Evolutionary conservation across 2,797 vertebrate genomes (phyloP).

Genomic region (Molossus alvarezi): DNA sequence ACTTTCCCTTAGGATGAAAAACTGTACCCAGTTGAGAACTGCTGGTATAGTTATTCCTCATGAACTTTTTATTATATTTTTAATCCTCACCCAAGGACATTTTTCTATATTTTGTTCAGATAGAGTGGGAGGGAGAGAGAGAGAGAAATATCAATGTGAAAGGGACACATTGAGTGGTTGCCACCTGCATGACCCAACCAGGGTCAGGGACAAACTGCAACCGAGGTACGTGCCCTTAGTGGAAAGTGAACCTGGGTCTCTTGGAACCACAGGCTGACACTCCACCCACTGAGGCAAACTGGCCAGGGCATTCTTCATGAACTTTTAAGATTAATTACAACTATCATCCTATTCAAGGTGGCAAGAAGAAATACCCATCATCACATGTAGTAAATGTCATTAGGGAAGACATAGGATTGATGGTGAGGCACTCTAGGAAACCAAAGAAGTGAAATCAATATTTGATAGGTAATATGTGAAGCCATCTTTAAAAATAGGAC

Average conservation of each 20-base stretch:
- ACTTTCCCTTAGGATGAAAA: background rate
- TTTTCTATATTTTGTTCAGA: too few relatives aligned
- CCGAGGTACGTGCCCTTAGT: too few relatives aligned
- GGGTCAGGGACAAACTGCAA: too few relatives aligned
- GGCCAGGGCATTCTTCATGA: background rate
- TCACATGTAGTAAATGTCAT: background rate
- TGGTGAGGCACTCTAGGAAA: background rate
- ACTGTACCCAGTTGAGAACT: background rate
- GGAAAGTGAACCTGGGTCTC: too few relatives aligned
- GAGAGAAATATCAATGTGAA: too few relatives aligned
- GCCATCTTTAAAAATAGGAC: background rate
- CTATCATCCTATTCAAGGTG: background rate
- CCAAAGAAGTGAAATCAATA: background rate
- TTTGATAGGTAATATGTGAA: background rate
- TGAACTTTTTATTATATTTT: background rate
- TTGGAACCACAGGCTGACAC: too few relatives aligned
- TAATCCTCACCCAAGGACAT: too few relatives aligned
- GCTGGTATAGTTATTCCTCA: background rate
- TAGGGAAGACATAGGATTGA: background rate
- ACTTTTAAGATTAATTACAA: background rate
- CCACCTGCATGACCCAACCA: too few relatives aligned
- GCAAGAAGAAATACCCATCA: background rate
- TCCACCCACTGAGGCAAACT: too few relatives aligned
- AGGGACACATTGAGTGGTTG: too few relatives aligned
- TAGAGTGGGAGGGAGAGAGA: too few relatives aligned